A percentile compares a stretch with the other conserved stretches of the same genome.
phyloP scores from a whole-genome alignment of 2,888 invertebrate species.

The Limnephilus rhombicus region DNA sequence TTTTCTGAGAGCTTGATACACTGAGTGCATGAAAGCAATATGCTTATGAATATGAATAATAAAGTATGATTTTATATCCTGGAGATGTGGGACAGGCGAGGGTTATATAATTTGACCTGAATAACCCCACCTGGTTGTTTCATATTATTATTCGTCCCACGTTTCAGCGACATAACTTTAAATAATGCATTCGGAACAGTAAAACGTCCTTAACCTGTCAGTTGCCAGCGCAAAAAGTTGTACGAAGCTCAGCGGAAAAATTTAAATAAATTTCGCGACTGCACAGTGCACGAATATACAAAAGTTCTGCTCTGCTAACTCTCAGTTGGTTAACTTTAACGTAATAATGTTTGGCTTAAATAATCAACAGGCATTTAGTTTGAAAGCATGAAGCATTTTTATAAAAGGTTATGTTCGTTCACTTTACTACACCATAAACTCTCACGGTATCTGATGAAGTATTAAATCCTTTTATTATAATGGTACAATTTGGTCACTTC shows the following conservation, averaged over 20 bases:
- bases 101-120: not conserved
- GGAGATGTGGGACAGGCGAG: not conserved
- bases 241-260: not conserved
- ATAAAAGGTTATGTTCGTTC: too few relatives aligned
- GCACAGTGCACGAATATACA: not conserved
- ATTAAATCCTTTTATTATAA: too few relatives aligned
- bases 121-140: constrained; percentile 18
- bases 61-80: not conserved
- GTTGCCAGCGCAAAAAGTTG: not conserved
- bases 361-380: too few relatives aligned
- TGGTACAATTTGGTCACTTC: too few relatives aligned
- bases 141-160: constrained; percentile 39
- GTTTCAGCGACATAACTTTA: constrained; percentile 42
- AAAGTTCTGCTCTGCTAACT: too few relatives aligned
- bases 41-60: not conserved
- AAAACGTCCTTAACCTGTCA: constrained; percentile 40
- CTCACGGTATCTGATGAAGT: too few relatives aligned
- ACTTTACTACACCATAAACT: too few relatives aligned
- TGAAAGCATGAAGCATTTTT: too few relatives aligned
- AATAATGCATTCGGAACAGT: constrained; percentile 46
- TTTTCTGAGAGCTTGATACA: not conserved
- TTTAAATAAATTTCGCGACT: not conserved
- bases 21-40: not conserved
- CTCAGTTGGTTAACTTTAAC: too few relatives aligned
- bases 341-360: too few relatives aligned